These are phyloP conservation scores for Mastacembelus armatus DNA, from an alignment of 2,797 vertebrate genomes.

Conservation along the genomic window DNA sequence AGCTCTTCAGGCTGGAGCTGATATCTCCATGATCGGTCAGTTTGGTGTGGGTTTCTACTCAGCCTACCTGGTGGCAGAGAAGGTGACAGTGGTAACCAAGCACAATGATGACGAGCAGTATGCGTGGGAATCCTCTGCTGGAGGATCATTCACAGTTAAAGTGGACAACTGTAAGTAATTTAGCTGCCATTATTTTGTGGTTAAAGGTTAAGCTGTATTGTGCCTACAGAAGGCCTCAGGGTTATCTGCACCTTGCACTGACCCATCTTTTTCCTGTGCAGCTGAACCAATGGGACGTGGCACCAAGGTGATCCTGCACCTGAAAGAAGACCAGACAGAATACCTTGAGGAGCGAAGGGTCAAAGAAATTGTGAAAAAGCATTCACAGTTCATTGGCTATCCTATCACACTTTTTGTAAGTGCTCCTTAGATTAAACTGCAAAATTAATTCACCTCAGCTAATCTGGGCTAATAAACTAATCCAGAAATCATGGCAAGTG, in stretches of 20 bases:
- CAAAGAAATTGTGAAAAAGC: constrained; percentile 96
- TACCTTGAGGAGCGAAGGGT: constrained; percentile 92
- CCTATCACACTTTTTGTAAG: constrained; percentile 94
- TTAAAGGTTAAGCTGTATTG: background rate
- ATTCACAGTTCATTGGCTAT: constrained; percentile 98
- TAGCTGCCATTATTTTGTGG: background rate
- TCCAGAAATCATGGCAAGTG: background rate
- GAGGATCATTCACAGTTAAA: constrained; percentile 80
- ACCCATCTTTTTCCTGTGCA: constrained; percentile 47
- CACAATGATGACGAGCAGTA: constrained; percentile 85
- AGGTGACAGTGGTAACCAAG: constrained; percentile 83
- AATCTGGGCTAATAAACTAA: background rate
- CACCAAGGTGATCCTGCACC: constrained; percentile 91
- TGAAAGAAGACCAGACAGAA: constrained; percentile 95
- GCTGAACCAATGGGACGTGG: constrained; percentile 92
- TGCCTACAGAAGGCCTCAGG: accelerated
- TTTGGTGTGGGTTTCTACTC: constrained; percentile 88
- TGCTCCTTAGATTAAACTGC: constrained; percentile 25
- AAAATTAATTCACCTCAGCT: background rate
- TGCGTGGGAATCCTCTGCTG: constrained; percentile 85
- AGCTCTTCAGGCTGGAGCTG: constrained; percentile 83
- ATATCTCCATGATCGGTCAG: constrained; percentile 85
- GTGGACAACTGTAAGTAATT: constrained; percentile 77
- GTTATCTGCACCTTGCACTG: background rate
- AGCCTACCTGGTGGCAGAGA: constrained; percentile 84